Conservation (phyloP, 1,140 invertebrate genomes). For the Sycobia sp. region DNA sequence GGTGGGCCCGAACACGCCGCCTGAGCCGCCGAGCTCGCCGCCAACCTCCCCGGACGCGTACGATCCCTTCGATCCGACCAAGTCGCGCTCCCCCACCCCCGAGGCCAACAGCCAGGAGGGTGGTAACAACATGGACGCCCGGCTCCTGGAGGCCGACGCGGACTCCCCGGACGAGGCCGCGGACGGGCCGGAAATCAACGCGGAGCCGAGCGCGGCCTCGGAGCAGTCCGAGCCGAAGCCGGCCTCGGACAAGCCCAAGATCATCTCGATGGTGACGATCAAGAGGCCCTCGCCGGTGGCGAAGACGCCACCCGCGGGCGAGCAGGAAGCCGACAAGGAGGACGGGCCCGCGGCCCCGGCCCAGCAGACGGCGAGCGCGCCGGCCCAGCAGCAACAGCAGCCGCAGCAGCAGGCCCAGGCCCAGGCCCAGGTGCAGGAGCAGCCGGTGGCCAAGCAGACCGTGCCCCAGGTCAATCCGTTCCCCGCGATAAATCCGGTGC, state of each 20-base stretch:
- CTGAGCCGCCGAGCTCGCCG: constrained; percentile 67
- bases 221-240: constrained; percentile 41
- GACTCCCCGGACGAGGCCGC: constrained; percentile 45
- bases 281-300: constrained; percentile 52
- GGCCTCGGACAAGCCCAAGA: constrained; percentile 53
- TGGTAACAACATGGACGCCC: constrained; percentile 30
- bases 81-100: constrained; percentile 73
- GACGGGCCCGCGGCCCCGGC: neutral
- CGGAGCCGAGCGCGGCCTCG: constrained; percentile 18
- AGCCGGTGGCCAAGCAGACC: constrained; percentile 34
- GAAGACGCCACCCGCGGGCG: constrained; percentile 41
- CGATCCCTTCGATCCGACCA: constrained; percentile 87
- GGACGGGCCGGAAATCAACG: constrained; percentile 31
- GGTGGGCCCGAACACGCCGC: constrained; percentile 70
- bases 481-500: constrained; percentile 54
- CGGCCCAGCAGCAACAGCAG: constrained; percentile 32
- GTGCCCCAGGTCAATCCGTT: constrained; percentile 44
- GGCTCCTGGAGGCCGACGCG: neutral
- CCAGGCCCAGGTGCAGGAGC: constrained; percentile 40
- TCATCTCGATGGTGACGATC: constrained; percentile 59
- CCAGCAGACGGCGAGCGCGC: neutral
- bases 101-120: constrained; percentile 56
- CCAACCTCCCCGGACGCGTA: constrained; percentile 77
- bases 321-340: constrained; percentile 11
- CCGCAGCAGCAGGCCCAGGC: neutral